Evolutionary conservation across 1,140 invertebrate species (phyloP), one percentile per base, ranked within the genome.

Genomic region (Cylas formicarius): DNA sequence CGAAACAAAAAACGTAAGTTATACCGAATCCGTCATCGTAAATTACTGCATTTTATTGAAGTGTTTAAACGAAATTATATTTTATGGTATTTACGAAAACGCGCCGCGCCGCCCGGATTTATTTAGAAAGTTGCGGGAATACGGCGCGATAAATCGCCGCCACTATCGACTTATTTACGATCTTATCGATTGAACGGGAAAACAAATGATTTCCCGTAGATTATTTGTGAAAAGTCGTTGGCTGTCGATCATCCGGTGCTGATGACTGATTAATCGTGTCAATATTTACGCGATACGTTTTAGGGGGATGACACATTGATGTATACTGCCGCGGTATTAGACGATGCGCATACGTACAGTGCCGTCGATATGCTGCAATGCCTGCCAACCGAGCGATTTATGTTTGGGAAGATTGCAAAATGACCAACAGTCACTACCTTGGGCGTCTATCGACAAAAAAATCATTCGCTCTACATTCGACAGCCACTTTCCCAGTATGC

Each of bases 61-160:
- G 46, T 52, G 48, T 54, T 54, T 54, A 54, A 56, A 50, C 54
- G 52, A 54, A 54, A 54, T n/a, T 54, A 56, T 56, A 56, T 50
- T 56, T 54, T 54, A 56, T 56, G 52, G 52, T 51, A 56, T 53
- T 53, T 54, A 56, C 52, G 47, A 54, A 56, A 48, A 31, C n/a
- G n/a, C n/a, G n/a, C n/a, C n/a, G n/a, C 43, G 37, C 26, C 42
- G 33, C 34, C 14, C 27, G 39, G 50, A 55, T 57, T 57, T 55
- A 52, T 57, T 57, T 57, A 40, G 50, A 57, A 57, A 43, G 55
- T 52, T 47, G 46, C 34, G 48, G n/a, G n/a, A n/a, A n/a, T n/a
- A 44, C 50, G 48, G 46, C 48, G 46, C 44, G 38, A 53, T 57
- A 57, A 57, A 57, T 57, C 50, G 52, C 43, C 33, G 42, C 40